phyloP scores from a whole-genome alignment of 2,888 invertebrate species.

The Tetheella fluctuosa region DNA sequence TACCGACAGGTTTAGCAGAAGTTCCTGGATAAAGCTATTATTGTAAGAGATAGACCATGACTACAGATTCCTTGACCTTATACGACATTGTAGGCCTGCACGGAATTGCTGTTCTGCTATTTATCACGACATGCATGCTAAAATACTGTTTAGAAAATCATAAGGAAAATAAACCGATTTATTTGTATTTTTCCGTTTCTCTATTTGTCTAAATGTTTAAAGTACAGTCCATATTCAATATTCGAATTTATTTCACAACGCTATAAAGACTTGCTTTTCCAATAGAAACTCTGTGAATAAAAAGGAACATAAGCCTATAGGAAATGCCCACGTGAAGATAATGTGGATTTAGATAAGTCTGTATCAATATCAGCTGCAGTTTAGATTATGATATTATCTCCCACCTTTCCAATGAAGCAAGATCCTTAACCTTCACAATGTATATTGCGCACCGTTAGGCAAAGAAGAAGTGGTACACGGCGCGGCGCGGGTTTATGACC shows the following conservation, averaged over 20 bases:
- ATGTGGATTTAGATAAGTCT: not conserved
- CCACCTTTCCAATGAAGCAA: conserved; percentile 10
- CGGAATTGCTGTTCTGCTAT: conserved; percentile 11
- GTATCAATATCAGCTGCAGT: not conserved
- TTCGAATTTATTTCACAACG: too few species aligned
- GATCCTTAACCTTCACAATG: conserved; percentile 33
- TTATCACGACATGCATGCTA: not conserved
- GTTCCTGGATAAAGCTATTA: conserved; percentile 40
- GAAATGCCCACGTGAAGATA: not conserved
- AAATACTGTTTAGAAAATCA: not conserved
- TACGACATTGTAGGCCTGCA: conserved; percentile 19
- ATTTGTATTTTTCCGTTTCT: not conserved
- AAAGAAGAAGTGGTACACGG: conserved; percentile 40
- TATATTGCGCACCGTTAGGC: conserved; percentile 49
- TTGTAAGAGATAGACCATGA: not conserved
- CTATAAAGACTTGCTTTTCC: not conserved
- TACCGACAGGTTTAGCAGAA: conserved; percentile 14
- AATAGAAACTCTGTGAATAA: too few species aligned
- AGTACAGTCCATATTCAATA: too few species aligned
- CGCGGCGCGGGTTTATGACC: conserved; percentile 29
- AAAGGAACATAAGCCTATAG: not conserved
- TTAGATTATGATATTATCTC: conserved; percentile 2
- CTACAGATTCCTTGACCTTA: conserved; percentile 30
- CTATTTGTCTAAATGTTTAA: not conserved
- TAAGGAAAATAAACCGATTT: not conserved